These are phyloP conservation scores for Tylochromis polylepis DNA, from an alignment of 2,113 vertebrate genomes.

Conservation along the genomic window DNA sequence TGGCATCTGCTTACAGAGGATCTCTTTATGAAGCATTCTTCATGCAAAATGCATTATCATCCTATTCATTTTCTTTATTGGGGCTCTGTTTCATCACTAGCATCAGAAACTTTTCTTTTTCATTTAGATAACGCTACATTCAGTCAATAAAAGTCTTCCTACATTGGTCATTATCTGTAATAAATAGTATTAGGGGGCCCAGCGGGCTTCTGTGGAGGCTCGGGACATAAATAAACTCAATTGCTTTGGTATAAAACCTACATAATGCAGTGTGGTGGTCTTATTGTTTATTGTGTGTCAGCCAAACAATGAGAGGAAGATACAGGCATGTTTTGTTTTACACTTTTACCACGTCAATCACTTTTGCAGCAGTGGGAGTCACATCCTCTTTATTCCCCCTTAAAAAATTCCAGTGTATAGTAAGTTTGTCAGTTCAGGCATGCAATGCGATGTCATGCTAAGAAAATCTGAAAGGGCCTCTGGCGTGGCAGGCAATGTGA, in stretches of 20 bases:
- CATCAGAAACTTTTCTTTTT: background rate
- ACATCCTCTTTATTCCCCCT: background rate
- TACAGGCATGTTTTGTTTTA: background rate
- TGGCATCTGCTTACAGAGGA: background rate
- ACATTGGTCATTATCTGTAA: background rate
- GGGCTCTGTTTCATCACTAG: background rate
- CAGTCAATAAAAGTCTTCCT: background rate
- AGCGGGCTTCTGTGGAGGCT: background rate
- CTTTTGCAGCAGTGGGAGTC: background rate
- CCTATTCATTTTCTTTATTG: background rate
- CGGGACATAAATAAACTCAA: background rate
- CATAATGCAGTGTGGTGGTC: background rate
- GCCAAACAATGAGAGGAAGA: background rate
- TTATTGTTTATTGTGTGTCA: background rate
- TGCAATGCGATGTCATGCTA: slow-evolving; percentile 26
- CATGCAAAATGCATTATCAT: background rate
- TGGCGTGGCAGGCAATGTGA: slow-evolving; percentile 34
- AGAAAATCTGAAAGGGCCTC: slow-evolving; percentile 33
- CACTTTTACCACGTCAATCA: background rate
- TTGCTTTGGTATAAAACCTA: background rate
- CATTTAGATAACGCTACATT: background rate
- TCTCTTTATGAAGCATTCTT: background rate
- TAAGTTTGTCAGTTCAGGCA: background rate
- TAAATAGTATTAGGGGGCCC: background rate
- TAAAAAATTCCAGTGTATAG: background rate